These are phyloP conservation scores for Eilema caniola DNA, from an alignment of 2,888 invertebrate genomes.

Conservation along the genomic window DNA sequence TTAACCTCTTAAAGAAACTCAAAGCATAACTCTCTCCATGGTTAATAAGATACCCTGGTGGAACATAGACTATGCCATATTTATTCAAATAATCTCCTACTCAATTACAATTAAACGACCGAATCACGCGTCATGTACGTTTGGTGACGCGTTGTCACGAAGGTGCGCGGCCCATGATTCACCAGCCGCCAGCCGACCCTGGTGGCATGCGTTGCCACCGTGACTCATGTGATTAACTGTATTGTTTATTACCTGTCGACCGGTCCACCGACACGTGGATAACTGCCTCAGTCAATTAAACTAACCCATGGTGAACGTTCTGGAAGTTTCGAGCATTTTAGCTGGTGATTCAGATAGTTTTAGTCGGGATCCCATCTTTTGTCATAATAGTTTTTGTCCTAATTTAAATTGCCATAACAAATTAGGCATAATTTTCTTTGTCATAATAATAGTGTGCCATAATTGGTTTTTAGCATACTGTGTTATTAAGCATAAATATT, in stretches of 20 bases:
- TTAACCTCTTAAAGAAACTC: not conserved
- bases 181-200: conserved; percentile 30
- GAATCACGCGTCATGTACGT: conserved; percentile 24
- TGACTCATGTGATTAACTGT: conserved; percentile 50
- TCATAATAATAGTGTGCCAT: too few species aligned
- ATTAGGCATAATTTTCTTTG: too few species aligned
- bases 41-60: not conserved
- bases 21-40: not conserved
- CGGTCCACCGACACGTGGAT: conserved; percentile 22
- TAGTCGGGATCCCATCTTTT: too few species aligned
- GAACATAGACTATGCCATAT: not conserved
- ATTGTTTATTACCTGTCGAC: conserved; percentile 40
- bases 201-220: conserved; percentile 25
- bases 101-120: conserved; percentile 27
- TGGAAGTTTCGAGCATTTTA: conserved; percentile 1
- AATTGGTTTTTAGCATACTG: too few species aligned
- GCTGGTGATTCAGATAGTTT: not conserved
- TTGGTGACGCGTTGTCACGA: conserved; percentile 7
- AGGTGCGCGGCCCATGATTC: conserved; percentile 42
- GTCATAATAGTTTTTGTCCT: too few species aligned
- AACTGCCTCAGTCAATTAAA: conserved; percentile 9
- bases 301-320: not conserved
- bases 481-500: too few species aligned
- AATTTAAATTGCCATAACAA: too few species aligned
- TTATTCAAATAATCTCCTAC: conserved; percentile 10